Evolutionary conservation across 2,113 vertebrate species (phyloP), one percentile per base, ranked within the genome.

Genomic region (Myiozetetes cayanensis): DNA sequence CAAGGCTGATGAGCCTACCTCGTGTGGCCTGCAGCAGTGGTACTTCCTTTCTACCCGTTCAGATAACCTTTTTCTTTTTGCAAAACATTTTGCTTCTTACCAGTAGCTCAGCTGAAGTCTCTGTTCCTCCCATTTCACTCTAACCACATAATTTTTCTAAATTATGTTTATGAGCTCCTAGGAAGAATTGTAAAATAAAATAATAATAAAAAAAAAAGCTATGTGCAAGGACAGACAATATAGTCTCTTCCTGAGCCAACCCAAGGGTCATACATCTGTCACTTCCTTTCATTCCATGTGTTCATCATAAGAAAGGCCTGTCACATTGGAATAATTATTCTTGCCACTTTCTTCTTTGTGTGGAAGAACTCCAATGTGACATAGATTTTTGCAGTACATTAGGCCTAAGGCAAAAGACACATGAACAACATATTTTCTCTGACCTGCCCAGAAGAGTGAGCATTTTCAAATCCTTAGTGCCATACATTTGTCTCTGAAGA

Each of bases 381-480:
- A 81, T 16, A 67, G 30, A 62, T 75, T 77, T 94, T 81, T 91
- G 43, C 56, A 91, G 72, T n/a, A 85, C 55, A 39, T 93, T 76
- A 81, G 52, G 28, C 78, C 61, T 68, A 47, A 50, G 67, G 94
- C 71, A 87, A n/a, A 87, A 81, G 55, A 50, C 49, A 65, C 39
- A 65, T 74, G 71, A 75, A 46, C 65, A 90, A 77, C 43, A 9
- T 89, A 81, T 83, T 56, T 97, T 72, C 46, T 67, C 49, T 73
- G 65, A 76, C 71, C 71, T 59, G 78, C 44, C 35, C 59, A 84
- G 56, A 91, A 89, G 85, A 79, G 67, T 21, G 9, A 55, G 10
- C 70, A 44, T 88, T 88, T 94, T 61, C 86, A 92, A 88, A 87
- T 83, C 65, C 65, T 33, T 79, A 76, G 68, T 92, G n/a, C 35